Percentiles rank a stretch among this genome's conserved stretches.
Conservation (phyloP, 1,140 invertebrate species). For the Caenorhabditis tropicalis region DNA sequence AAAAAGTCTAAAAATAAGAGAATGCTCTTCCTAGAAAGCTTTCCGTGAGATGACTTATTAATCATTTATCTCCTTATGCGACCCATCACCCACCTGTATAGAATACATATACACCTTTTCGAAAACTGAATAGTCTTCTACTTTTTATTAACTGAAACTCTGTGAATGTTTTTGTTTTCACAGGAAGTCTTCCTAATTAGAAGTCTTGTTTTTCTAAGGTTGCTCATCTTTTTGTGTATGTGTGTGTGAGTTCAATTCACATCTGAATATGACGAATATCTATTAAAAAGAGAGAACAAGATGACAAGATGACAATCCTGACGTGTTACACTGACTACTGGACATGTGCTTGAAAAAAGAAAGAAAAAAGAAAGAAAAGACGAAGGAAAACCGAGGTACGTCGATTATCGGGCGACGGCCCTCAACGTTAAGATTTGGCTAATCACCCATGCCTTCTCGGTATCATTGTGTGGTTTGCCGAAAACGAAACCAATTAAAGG, state of each 20-base stretch:
- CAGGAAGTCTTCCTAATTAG: too few relatives aligned
- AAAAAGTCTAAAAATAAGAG: too few relatives aligned
- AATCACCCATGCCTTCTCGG: constrained; percentile 20
- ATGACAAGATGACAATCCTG: constrained; percentile 32
- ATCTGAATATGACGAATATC: constrained; percentile 9
- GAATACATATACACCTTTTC: too few relatives aligned
- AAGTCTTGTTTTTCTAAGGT: background rate
- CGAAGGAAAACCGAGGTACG: background rate
- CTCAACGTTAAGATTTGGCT: constrained; percentile 29
- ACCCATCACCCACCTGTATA: too few relatives aligned
- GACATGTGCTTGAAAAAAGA: constrained; percentile 29
- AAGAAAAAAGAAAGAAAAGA: background rate
- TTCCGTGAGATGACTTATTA: too few relatives aligned
- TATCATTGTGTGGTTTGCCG: constrained; percentile 17
- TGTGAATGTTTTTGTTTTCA: too few relatives aligned
- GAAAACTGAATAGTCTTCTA: too few relatives aligned
- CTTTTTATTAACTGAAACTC: too few relatives aligned
- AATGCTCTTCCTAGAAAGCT: too few relatives aligned
- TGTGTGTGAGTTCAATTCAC: background rate
- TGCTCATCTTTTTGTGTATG: background rate
- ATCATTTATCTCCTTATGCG: too few relatives aligned
- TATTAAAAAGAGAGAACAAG: constrained; percentile 31
- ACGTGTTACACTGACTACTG: constrained; percentile 21
- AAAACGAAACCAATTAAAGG: constrained; percentile 11
- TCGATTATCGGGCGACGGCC: constrained; percentile 29